Conservation (phyloP, 2,888 invertebrate genomes). For the Drosophila tanythrix region DNA sequence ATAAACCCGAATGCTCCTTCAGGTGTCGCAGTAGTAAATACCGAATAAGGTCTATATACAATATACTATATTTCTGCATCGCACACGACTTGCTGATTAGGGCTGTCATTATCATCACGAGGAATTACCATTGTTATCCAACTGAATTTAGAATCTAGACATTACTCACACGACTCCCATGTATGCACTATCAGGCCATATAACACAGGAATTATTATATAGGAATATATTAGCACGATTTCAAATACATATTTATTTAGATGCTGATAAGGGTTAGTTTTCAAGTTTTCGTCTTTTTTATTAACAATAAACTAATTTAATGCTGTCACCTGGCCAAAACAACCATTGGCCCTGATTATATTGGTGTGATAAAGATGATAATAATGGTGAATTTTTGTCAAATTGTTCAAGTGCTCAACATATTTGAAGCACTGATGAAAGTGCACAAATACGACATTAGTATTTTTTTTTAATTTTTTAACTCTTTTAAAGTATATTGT, state of each 20-base stretch:
- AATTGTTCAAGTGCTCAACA: slow-evolving; percentile 3
- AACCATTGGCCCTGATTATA: slow-evolving; percentile 4
- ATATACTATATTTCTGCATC: background rate
- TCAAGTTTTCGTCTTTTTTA: background rate
- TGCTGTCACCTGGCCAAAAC: slow-evolving; percentile 24
- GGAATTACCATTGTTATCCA: slow-evolving; percentile 76
- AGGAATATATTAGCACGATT: background rate
- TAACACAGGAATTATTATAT: background rate
- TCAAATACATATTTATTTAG: background rate
- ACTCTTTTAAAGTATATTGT: no score
- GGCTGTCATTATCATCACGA: slow-evolving; percentile 68
- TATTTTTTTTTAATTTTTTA: no score
- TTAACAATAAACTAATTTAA: slow-evolving; percentile 3
- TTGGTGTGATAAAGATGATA: background rate
- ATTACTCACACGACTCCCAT: slow-evolving; percentile 57
- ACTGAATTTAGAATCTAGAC: slow-evolving; percentile 69
- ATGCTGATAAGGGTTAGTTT: slow-evolving; percentile 8
- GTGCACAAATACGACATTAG: no score
- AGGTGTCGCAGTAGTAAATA: background rate
- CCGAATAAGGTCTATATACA: slow-evolving; percentile 5
- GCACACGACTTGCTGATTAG: slow-evolving; percentile 54
- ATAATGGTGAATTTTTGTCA: background rate
- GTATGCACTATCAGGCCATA: slow-evolving; percentile 7
- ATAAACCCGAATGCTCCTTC: background rate
- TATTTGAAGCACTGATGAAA: background rate